Conservation (phyloP, 2,888 invertebrate genomes). For the Hemaris fuciformis region DNA sequence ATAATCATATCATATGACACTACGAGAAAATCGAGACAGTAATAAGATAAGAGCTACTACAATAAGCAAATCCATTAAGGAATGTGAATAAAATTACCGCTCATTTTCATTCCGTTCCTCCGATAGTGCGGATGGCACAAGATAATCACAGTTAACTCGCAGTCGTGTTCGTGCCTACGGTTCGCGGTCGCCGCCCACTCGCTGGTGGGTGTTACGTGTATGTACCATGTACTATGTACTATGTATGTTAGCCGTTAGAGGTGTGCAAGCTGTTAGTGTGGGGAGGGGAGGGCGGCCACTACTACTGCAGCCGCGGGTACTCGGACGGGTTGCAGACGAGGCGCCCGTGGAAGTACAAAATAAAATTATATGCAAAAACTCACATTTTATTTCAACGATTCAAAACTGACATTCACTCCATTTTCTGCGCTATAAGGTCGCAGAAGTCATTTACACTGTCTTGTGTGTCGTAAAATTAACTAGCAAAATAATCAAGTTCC, state of each 20-base stretch:
- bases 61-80: slow-evolving; percentile 79
- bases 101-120: slow-evolving; percentile 65
- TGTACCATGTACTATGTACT: slow-evolving; percentile 17
- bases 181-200: slow-evolving; percentile 26
- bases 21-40: slow-evolving; percentile 79
- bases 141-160: slow-evolving; percentile 62
- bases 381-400: slow-evolving; percentile 50
- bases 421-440: slow-evolving; percentile 58
- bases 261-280: neutral
- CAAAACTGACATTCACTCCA: slow-evolving; percentile 48
- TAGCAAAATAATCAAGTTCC: slow-evolving; percentile 10
- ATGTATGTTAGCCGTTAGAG: slow-evolving; percentile 1
- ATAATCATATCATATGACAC: slow-evolving; percentile 67
- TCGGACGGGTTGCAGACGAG: slow-evolving; percentile 21
- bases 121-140: slow-evolving; percentile 70
- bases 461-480: slow-evolving; percentile 2
- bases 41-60: slow-evolving; percentile 79
- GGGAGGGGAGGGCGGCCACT: neutral
- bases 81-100: slow-evolving; percentile 78
- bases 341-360: slow-evolving; percentile 68
- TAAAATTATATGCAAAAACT: slow-evolving; percentile 51
- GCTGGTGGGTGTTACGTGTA: slow-evolving; percentile 30
- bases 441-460: slow-evolving; percentile 17
- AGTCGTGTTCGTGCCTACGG: slow-evolving; percentile 44
- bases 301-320: neutral